Percentiles rank a stretch among this genome's conserved stretches.
Evolutionary conservation across 1,140 invertebrate species (phyloP).

Genomic region (Bombus difficillimus): DNA sequence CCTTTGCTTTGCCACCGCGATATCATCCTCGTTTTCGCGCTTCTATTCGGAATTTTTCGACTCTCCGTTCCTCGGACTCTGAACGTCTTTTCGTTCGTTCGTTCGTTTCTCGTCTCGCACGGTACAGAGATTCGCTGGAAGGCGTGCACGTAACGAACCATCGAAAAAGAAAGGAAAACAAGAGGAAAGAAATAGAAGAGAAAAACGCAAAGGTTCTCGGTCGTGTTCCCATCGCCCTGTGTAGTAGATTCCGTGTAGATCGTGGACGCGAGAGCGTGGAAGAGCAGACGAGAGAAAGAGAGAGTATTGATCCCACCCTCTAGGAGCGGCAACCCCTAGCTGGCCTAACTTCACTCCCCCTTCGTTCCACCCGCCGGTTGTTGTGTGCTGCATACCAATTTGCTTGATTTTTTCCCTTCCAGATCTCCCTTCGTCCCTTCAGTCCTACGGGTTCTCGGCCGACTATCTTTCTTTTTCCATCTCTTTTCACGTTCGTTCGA

Average conservation of each 20-base stretch:
- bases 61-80: no score
- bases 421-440: conserved; percentile 57
- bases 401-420: conserved; percentile 80
- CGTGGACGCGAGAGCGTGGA: conserved; percentile 65
- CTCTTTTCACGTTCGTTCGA: conserved; percentile 35
- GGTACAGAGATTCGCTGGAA: conserved; percentile 45
- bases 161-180: conserved; percentile 46
- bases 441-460: conserved; percentile 53
- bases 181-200: conserved; percentile 7
- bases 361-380: conserved; percentile 77
- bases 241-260: neutral
- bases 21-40: conserved; percentile 1
- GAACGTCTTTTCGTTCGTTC: neutral
- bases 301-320: conserved; percentile 82
- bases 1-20: neutral
- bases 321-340: conserved; percentile 76
- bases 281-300: conserved; percentile 76
- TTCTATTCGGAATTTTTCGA: neutral
- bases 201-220: conserved; percentile 46
- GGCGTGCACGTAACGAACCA: conserved; percentile 45
- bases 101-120: neutral
- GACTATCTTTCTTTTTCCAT: conserved; percentile 71
- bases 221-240: conserved; percentile 11
- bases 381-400: conserved; percentile 83
- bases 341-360: conserved; percentile 77